Conservation (phyloP, 2,113 vertebrate genomes). For the Colinus virginianus region DNA sequence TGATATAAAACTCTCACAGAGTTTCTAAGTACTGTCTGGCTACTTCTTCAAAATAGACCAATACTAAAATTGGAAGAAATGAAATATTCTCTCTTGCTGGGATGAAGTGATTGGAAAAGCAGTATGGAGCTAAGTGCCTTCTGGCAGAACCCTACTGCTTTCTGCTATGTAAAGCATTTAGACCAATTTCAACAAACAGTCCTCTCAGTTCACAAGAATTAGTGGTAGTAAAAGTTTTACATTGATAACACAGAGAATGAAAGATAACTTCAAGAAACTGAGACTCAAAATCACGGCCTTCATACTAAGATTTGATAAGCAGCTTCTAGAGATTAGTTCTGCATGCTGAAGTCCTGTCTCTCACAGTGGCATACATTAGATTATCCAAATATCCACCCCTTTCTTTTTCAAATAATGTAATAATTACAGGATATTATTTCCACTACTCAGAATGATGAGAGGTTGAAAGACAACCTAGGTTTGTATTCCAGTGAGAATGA, state of each 20-base stretch:
- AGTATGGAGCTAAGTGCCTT: neutral
- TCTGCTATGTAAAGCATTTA: neutral
- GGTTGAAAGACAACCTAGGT: neutral
- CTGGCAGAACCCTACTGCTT: neutral
- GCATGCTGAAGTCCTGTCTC: neutral
- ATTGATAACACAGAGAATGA: slow-evolving; percentile 8
- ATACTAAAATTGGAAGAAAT: neutral
- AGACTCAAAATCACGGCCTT: neutral
- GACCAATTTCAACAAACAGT: neutral
- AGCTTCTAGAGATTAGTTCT: neutral
- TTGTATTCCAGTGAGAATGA: neutral
- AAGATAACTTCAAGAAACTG: slow-evolving; percentile 19
- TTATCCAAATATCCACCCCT: neutral
- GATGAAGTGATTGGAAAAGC: neutral
- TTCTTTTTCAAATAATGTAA: slow-evolving; percentile 4
- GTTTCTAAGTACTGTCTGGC: neutral
- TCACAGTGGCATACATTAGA: neutral
- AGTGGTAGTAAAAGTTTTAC: neutral
- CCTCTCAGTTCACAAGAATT: neutral
- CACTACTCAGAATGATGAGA: neutral
- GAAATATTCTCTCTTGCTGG: neutral
- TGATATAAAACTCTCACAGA: neutral
- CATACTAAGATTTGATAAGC: neutral
- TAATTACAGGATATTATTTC: slow-evolving; percentile 47
- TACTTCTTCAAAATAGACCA: neutral